Evolutionary conservation across 2,113 vertebrate species (phyloP), one percentile per base, ranked within the genome.

Genomic region (Danio rerio): DNA sequence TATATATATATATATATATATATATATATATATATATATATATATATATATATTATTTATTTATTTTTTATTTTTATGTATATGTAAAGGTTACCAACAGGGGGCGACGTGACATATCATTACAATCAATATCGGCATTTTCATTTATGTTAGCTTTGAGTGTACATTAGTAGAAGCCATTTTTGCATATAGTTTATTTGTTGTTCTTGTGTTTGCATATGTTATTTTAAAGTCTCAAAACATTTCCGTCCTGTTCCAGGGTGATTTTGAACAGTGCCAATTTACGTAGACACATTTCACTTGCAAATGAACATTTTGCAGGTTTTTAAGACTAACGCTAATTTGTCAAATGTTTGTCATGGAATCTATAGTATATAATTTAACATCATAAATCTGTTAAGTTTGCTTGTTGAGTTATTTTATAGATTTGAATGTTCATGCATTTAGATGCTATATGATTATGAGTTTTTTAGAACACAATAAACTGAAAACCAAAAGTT

Each of bases 41-140:
- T 52, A 52, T 52, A 52, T 52, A 52, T 5, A 52, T 52, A 52
- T 52, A 52, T 6, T 50, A 50, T 50, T 6, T 50, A 50, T 50
- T 50, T 9, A 50, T 9, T 6, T 50, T 50, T 9, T 6, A 9
- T 50, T 9, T 50, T 50, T 9, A 5, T 50, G 49, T 31, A 31
- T 31, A 31, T 31, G 43, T 61, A 20, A 15, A 9, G 73, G 59
- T 47, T 15, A 59, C 55, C 73, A 59, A 61, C 40, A 76, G 73
- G 56, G 73, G 73, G 55, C 55, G 73, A 12, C 11, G 4, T 61
- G 10, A 61, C 59, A 5, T 58, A 20, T 8, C 9, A 45, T 59
- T 31, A n/a, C n/a, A n/a, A n/a, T n/a, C n/a, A 11, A 42, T 31
- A 2, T 74, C 71, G 7, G 12, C 12, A 16, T 31, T 49, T 8